Base-by-base conservation (phyloP, 2,888 invertebrate species). In the Lymantria monacha region DNA sequence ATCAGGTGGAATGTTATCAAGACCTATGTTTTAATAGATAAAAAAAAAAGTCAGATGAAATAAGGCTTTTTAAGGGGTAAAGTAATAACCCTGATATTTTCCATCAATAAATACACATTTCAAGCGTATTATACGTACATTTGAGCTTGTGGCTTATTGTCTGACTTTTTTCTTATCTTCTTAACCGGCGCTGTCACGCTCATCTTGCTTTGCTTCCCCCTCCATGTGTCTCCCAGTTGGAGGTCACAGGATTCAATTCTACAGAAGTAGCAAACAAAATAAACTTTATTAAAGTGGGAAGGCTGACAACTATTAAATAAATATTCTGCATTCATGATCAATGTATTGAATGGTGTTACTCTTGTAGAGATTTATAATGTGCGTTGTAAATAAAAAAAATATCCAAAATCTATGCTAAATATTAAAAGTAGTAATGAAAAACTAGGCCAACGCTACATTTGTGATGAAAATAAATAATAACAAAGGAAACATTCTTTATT, bases 171-270 rank as follows among this genome's bases (percentile, higher is more conserved):
- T 80, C 94, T 92, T 85, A 94, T 94, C 91, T 94, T 94, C 87
- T 93, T 93, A 87, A 89, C 92, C 82, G 93, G 87, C 86, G 93
- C 90, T 85, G 93, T 94, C 92, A 94, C 94, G 93, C 95, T 96
- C 95, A 96, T 96, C 94, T 95, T 95, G 94, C 94, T 94, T 95
- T 95, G 95, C 93, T 94, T 93, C 92, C 95, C 95, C 94, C 95
- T 95, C 93, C 94, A 92, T 92, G 92, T 90, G 92, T 92, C 92
- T 88, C 91, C 92, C 87, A 89, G 89, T 85, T 92, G 95, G 93
- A 96, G 94, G 93, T 96, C 96, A 95, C 96, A 95, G 93, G 96
- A 96, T 94, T 96, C 95, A 93, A 96, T 95, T 95, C 97, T 97
- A 93, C 69, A 86, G 83, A 83, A 87, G 84, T 83, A 87, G 84